Conservation (phyloP, 2,888 invertebrate genomes). For the Pedicia rivosa region DNA sequence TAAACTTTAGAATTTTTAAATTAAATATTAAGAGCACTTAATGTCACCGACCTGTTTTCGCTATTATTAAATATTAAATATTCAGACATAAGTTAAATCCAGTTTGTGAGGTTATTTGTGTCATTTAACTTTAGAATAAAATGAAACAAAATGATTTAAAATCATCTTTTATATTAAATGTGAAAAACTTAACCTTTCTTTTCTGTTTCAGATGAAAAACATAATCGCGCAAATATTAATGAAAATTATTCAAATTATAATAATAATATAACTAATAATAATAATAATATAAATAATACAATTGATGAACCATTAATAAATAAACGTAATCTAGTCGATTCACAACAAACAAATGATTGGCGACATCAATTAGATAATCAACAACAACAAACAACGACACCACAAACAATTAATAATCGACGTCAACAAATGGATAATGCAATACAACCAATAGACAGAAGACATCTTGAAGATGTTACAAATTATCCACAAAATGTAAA, state of each 20-base stretch:
- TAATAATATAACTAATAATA: neutral
- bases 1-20: no score
- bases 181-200: no score
- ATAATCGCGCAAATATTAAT: conserved; percentile 4
- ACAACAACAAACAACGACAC: conserved; percentile 1
- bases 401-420: conserved; percentile 11
- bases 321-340: conserved; percentile 5
- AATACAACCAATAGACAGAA: conserved; percentile 20
- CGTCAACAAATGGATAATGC: conserved; percentile 24
- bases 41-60: no score
- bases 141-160: no score
- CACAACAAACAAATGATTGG: conserved; percentile 1
- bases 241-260: conserved; percentile 5
- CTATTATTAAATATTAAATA: no score
- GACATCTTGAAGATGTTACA: conserved; percentile 12
- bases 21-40: no score
- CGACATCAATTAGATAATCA: conserved; percentile 7
- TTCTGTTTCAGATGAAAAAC: conserved; percentile 3
- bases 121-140: no score
- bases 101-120: no score
- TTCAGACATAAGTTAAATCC: no score
- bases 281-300: neutral
- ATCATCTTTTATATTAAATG: no score
- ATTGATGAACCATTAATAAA: conserved; percentile 4
- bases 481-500: conserved; percentile 7